These are phyloP conservation scores for Hemiscyllium ocellatum DNA, from an alignment of 2,113 vertebrate genomes.

Conservation along the genomic window DNA sequence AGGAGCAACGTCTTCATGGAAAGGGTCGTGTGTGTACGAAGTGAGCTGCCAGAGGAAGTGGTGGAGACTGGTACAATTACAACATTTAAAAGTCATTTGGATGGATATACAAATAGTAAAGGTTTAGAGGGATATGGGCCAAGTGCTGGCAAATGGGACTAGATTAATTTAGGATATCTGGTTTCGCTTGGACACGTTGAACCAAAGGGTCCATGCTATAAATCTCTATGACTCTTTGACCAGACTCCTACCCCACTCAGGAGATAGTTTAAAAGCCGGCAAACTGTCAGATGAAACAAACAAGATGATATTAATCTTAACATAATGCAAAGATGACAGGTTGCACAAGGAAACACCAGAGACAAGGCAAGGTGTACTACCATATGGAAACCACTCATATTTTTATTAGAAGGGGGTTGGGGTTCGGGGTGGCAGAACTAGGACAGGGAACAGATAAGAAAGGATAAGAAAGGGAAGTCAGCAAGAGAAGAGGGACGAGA, in stretches of 20 bases:
- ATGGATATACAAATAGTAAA: no score
- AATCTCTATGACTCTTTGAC: not conserved
- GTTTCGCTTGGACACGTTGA: no score
- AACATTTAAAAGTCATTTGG: no score
- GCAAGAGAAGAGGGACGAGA: not conserved
- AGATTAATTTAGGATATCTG: no score
- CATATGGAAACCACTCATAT: not conserved
- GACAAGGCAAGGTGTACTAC: not conserved
- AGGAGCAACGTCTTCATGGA: no score
- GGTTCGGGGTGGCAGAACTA: not conserved
- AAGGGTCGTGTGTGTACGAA: no score
- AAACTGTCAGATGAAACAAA: not conserved
- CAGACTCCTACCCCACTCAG: not conserved
- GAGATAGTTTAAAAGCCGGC: not conserved
- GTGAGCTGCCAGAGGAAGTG: no score
- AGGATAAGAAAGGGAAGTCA: not conserved
- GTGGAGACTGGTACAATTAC: no score
- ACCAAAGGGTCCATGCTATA: no score
- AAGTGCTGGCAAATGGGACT: no score
- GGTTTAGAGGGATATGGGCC: no score
- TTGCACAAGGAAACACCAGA: not conserved
- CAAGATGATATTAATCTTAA: not conserved
- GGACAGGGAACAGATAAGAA: not conserved
- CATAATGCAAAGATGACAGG: not conserved
- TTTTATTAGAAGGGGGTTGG: no score